These are phyloP conservation scores for Crocidura indochinensis DNA, from an alignment of 2,797 vertebrate genomes.

Conservation along the genomic window DNA sequence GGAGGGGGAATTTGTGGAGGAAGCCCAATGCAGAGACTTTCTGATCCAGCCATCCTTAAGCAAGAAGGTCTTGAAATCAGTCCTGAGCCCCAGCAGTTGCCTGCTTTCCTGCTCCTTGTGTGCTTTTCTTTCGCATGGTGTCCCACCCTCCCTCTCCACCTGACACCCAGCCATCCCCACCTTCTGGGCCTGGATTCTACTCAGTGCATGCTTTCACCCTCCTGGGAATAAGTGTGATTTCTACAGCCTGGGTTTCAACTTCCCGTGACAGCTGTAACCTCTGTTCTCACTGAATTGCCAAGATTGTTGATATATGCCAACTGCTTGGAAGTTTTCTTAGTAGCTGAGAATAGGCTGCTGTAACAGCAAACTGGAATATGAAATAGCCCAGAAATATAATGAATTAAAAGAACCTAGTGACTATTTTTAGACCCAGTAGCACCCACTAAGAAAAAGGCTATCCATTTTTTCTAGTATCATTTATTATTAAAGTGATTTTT, in stretches of 20 bases:
- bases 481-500: too few species aligned
- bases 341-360: not conserved
- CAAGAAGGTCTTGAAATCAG: constrained; percentile 27
- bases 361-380: constrained; percentile 30
- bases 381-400: constrained; percentile 8
- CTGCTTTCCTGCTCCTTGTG: not conserved
- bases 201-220: not conserved
- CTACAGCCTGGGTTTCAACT: constrained; percentile 59
- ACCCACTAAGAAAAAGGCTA: constrained; percentile 18
- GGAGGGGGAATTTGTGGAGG: not conserved
- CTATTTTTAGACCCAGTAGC: constrained; percentile 16
- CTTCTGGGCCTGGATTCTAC: constrained; percentile 18
- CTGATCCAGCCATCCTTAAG: not conserved
- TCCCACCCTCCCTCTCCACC: constrained; percentile 2
- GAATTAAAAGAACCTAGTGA: constrained; percentile 38
- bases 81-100: not conserved
- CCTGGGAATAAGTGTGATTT: constrained; percentile 62
- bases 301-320: constrained; percentile 60
- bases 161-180: not conserved
- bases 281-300: constrained; percentile 75
- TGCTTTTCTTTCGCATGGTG: not conserved
- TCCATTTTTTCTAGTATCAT: too few species aligned
- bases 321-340: constrained; percentile 36
- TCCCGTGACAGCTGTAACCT: constrained; percentile 78
- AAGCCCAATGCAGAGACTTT: not conserved